Evolutionary conservation across 1,140 invertebrate genomes (phyloP).

Genomic region (Listronotus bonariensis): DNA sequence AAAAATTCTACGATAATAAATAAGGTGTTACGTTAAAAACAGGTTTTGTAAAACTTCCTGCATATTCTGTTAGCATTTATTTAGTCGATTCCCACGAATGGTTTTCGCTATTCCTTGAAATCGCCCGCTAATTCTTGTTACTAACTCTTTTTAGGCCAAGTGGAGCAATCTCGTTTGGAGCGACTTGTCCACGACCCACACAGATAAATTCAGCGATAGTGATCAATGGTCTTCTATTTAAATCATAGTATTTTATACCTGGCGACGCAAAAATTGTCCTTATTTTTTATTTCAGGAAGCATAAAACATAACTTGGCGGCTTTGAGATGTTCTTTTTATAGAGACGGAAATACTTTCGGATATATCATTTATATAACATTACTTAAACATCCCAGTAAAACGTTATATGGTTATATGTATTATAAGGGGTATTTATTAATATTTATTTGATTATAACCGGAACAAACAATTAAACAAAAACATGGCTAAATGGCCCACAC

Average conservation of each 20-base stretch:
- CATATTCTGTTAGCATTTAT: neutral
- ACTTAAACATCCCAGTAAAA: too few species aligned
- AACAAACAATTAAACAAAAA: too few species aligned
- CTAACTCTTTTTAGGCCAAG: conserved; percentile 39
- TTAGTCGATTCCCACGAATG: conserved; percentile 16
- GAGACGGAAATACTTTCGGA: too few species aligned
- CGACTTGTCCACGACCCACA: conserved; percentile 18
- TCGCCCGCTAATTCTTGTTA: conserved; percentile 38
- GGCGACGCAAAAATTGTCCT: neutral
- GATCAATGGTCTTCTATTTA: conserved; percentile 21
- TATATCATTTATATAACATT: too few species aligned
- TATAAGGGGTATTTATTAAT: too few species aligned
- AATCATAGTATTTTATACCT: conserved; percentile 7
- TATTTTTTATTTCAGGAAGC: too few species aligned
- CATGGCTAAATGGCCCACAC: too few species aligned
- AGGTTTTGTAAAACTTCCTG: conserved; percentile 7
- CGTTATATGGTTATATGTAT: too few species aligned
- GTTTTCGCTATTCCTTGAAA: conserved; percentile 36
- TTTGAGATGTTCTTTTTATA: too few species aligned
- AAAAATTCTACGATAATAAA: too few species aligned
- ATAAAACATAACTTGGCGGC: too few species aligned
- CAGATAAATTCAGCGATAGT: conserved; percentile 30
- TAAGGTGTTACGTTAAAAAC: neutral
- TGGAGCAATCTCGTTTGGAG: conserved; percentile 16
- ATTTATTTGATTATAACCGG: too few species aligned